Evolutionary conservation across 2,113 vertebrate species (phyloP), one percentile per base, ranked within the genome.

Genomic region (Megalops atlanticus): DNA sequence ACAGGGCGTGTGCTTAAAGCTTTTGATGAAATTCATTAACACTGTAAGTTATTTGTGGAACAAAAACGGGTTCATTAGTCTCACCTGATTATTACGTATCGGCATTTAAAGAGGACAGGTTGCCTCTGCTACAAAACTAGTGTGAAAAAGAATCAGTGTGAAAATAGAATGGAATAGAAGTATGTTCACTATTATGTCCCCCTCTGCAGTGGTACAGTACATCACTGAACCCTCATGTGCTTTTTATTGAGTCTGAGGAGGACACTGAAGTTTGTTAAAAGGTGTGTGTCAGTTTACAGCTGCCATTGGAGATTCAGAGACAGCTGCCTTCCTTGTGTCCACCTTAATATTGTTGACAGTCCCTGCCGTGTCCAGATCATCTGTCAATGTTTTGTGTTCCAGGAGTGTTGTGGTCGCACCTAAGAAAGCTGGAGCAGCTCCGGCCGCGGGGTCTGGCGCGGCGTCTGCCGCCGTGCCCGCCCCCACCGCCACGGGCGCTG

Each of bases 341-440:
- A n/a, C n/a, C n/a, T 45, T 10, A 45, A 45, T 45, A 45, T 45
- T 10, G 12, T 6, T 6, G 0, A 0, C 43, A 45, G 24, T 64
- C 24, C 31, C 15, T 64, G 11, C 24, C 31, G 21, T 64, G 11
- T 77, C 83, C 18, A 0, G 38, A 87, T 71, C 0, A 69, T 27
- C 64, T 49, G 31, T 39, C 3, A 74, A 15, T 75, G 6, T 2
- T 87, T 6, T 85, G 35, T 83, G 36, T 68, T 70, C 58, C 86
- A 99, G 98, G 92, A 99, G 98, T 83, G 98, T 98, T 0, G 85
- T 98, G 2, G 92, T 98, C 79, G 95, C 94, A 24, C 95, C 95
- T 3, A 99, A 96, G 93, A 98, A 96, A 85, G 54, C 71, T 0
- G 91, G 92, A 4, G 33, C 73, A 79, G 74, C 82, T 15, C 82